Base-by-base conservation (phyloP, 2,113 vertebrate genomes). In the Drymodes brunneopygia region DNA sequence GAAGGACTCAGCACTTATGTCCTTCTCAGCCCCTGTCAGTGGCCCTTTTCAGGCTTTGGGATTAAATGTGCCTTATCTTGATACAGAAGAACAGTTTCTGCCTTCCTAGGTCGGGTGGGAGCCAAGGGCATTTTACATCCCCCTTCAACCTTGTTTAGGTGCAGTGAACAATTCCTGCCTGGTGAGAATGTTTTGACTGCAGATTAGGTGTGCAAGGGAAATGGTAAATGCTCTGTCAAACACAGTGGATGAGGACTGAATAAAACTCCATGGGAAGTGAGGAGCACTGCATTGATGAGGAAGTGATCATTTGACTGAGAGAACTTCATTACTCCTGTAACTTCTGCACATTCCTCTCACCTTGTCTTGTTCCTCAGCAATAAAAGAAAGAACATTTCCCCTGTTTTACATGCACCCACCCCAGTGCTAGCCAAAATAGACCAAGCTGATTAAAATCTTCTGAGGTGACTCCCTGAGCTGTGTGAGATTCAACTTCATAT, bases 1-100 rank as follows among this genome's bases (percentile, higher is more conserved):
- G 65, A 53, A 44, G 40, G 23, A 61, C 29, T 54, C 1, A 0
- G 17, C 40, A 13, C n/a, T 71, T 3, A 0, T 0, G 0, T n/a
- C 9, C 25, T 60, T 80, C 69, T 44, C 57, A 80, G 27, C 3
- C 66, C 9, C 44, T 80, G 23, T 24, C 25, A 72, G 1, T 27
- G 36, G 22, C 15, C 2, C 0, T 35, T 48, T 22, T 28, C 69
- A 69, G 66, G 28, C 15, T 67, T 47, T 85, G 40, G 65, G 66
- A 35, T 78, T n/a, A 31, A 42, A 44, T 36, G 11, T 35, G 36
- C 15, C 7, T 81, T 73, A n/a, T 67, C 45, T 65, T 16, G 3
- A n/a, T 50, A 69, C 42, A 54, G 27, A 72, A 48, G 13, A 64
- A 36, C 11, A 24, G 20, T 29, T 89, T 58, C 33, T 89, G 24